Conservation (phyloP, 2,797 vertebrate species). For the Ptychadena robeensis region DNA sequence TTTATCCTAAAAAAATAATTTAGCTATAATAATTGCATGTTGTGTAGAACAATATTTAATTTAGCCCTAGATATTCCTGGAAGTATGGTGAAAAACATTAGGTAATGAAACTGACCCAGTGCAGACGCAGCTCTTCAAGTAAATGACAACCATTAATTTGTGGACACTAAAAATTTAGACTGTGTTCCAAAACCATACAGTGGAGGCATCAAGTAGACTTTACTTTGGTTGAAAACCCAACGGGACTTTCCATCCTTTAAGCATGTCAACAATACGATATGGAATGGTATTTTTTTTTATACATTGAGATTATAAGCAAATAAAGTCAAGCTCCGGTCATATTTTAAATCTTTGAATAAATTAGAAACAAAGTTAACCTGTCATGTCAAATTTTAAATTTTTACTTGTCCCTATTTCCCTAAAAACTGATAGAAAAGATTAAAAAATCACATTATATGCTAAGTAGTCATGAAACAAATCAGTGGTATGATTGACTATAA, state of each 20-base stretch:
- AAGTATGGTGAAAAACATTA: constrained; percentile 32
- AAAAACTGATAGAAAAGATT: no score
- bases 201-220: constrained; percentile 19
- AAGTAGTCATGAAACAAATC: no score
- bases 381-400: background rate
- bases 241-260: constrained; percentile 13
- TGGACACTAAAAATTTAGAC: background rate
- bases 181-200: constrained; percentile 14
- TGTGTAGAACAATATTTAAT: constrained; percentile 46
- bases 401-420: no score
- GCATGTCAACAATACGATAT: background rate
- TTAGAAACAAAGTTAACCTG: background rate
- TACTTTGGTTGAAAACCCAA: constrained; percentile 14
- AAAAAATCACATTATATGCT: no score
- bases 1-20: constrained; percentile 51
- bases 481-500: no score
- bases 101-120: constrained; percentile 30
- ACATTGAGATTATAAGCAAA: background rate
- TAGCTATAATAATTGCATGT: constrained; percentile 45
- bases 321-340: background rate
- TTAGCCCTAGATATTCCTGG: constrained; percentile 40
- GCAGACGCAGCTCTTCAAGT: constrained; percentile 16
- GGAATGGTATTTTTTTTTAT: background rate
- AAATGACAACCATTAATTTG: constrained; percentile 47
- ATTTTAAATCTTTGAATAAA: background rate